Conservation (phyloP, 2,797 vertebrate genomes). For the Peromyscus nudipes region DNA sequence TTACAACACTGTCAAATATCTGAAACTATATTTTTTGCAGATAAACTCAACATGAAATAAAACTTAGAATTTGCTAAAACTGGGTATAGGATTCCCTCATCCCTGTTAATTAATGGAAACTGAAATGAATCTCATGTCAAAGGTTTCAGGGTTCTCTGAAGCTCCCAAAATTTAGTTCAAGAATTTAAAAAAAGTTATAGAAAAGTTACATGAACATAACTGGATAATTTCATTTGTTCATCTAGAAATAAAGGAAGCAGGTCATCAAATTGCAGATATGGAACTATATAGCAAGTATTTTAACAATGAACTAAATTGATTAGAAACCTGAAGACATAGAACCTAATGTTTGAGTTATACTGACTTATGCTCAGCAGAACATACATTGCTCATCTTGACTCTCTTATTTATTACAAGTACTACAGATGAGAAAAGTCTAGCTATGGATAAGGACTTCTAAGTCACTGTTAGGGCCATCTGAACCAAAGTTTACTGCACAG, state of each 20-base stretch:
- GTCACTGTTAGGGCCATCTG: background rate
- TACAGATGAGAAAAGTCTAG: background rate
- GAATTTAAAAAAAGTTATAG: background rate
- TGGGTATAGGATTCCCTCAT: background rate
- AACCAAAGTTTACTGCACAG: background rate
- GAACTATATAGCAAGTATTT: background rate
- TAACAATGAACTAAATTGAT: background rate
- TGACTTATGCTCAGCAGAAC: background rate
- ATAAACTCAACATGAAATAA: conserved; percentile 24
- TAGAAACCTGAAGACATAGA: background rate
- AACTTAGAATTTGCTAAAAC: conserved; percentile 14
- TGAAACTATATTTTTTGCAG: background rate
- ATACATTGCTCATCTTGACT: background rate
- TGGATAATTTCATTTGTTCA: background rate
- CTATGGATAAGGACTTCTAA: background rate
- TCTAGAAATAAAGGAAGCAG: background rate
- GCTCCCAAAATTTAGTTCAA: conserved; percentile 2
- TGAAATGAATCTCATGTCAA: background rate
- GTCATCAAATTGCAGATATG: conserved; percentile 1
- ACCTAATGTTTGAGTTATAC: conserved; percentile 4
- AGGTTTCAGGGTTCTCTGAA: conserved; percentile 17
- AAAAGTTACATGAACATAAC: background rate
- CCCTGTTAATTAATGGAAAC: background rate
- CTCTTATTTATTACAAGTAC: background rate
- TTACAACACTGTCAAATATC: background rate